Percentiles rank a stretch among this genome's conserved stretches.
Conservation (phyloP, 2,888 invertebrate species). For the Cepaea hortensis region DNA sequence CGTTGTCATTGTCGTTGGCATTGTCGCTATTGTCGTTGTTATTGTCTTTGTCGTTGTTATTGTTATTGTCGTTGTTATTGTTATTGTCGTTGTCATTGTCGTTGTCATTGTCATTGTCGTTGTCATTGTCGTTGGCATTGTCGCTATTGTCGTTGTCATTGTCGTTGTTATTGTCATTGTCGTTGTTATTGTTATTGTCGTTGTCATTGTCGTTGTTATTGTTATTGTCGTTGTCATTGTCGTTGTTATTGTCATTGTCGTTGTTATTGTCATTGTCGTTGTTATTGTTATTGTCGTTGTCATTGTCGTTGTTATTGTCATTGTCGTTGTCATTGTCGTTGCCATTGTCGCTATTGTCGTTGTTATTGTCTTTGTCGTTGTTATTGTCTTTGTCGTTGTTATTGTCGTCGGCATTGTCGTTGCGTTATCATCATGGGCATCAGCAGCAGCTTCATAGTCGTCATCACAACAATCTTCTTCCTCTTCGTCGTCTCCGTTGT, state of each 20-base stretch:
- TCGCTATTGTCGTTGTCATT: conserved; percentile 4
- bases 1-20: no score
- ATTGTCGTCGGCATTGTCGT: neutral
- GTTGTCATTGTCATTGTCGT: neutral
- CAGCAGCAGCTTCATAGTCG: no score
- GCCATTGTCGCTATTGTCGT: no score
- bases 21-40: neutral
- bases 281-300: neutral
- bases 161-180: neutral
- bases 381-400: neutral
- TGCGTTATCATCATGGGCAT: no score
- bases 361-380: neutral
- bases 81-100: neutral
- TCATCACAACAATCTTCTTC: neutral
- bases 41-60: conserved; percentile 7
- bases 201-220: neutral
- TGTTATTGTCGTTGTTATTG: neutral
- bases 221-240: neutral
- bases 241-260: neutral
- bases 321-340: neutral
- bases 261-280: neutral
- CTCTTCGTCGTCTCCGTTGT: neutral
- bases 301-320: neutral
- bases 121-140: no score
- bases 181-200: neutral